Evolutionary conservation across 2,888 invertebrate species (phyloP).

Genomic region (Drosophila parthenogenetica): DNA sequence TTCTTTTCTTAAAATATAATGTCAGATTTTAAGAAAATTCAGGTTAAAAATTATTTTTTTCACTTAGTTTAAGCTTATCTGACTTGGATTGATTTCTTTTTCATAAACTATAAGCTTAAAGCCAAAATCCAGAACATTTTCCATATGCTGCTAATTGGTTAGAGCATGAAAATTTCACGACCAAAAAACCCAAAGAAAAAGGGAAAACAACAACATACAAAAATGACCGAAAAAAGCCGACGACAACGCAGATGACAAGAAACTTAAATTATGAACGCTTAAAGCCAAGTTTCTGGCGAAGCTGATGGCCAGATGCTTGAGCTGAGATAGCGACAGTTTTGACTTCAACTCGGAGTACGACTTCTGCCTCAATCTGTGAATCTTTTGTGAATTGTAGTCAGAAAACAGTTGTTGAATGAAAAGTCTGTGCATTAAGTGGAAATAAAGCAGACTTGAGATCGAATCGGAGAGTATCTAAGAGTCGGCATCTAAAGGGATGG

Average conservation of each 20-base stretch:
- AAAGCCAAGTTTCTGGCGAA: constrained; percentile 71
- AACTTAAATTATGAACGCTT: constrained; percentile 74
- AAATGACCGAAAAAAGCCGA: constrained; percentile 36
- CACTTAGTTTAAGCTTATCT: too few relatives aligned
- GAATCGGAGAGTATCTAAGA: constrained; percentile 42
- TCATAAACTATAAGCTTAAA: too few relatives aligned
- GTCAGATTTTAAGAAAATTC: too few relatives aligned
- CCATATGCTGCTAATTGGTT: not conserved
- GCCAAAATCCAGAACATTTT: not conserved
- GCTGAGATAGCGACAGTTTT: constrained; percentile 47
- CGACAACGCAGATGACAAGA: constrained; percentile 68
- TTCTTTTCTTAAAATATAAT: too few relatives aligned
- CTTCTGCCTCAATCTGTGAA: not conserved
- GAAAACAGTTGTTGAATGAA: constrained; percentile 63
- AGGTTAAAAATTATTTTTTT: too few relatives aligned
- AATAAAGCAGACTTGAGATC: constrained; percentile 47
- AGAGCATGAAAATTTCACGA: constrained; percentile 43
- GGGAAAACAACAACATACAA: constrained; percentile 7
- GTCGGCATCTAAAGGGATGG: constrained; percentile 58
- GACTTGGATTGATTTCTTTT: too few relatives aligned
- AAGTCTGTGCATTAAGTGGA: constrained; percentile 64
- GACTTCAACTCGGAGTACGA: constrained; percentile 42
- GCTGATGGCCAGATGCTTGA: constrained; percentile 68
- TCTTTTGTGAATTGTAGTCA: constrained; percentile 29
- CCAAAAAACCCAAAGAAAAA: constrained; percentile 9